phyloP scores from a whole-genome alignment of 2,113 vertebrate species.

The Atlantisia rogersi region DNA sequence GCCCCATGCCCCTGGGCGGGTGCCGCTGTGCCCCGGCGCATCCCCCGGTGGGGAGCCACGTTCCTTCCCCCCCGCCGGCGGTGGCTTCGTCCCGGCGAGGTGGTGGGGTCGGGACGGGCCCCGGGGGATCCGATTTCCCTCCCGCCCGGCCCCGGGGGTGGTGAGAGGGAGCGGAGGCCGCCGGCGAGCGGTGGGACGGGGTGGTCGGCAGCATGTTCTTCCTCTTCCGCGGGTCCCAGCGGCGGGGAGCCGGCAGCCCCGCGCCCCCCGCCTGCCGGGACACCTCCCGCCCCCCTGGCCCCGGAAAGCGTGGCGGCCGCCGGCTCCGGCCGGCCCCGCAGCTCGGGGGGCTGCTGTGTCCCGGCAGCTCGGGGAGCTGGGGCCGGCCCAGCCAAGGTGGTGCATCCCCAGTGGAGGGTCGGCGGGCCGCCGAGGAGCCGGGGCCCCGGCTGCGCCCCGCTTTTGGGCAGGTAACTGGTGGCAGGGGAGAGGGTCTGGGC shows the following conservation, averaged over 20 bases:
- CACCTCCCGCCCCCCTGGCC: neutral
- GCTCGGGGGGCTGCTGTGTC: neutral
- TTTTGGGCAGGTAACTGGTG: slow-evolving; percentile 12
- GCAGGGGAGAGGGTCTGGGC: no score
- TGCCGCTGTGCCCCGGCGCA: neutral
- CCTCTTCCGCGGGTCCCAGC: slow-evolving; percentile 13
- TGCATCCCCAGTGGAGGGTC: rapidly evolving
- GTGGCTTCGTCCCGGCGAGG: neutral
- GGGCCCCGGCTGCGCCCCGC: neutral
- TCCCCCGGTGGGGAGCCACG: no score
- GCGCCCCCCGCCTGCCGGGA: neutral
- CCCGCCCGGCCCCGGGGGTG: neutral
- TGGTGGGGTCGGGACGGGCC: neutral
- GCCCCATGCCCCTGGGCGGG: neutral
- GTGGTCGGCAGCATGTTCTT: slow-evolving; percentile 28
- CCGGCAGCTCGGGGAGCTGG: neutral
- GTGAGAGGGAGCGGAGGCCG: neutral
- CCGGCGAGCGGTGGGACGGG: no score
- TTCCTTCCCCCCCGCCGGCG: neutral
- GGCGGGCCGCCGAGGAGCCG: neutral
- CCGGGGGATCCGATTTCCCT: slow-evolving; percentile 35
- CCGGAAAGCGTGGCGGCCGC: neutral
- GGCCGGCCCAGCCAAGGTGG: neutral
- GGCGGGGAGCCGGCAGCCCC: neutral
- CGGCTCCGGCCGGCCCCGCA: neutral